These are phyloP conservation scores for Peribatodes rhomboidaria DNA, from an alignment of 2,888 invertebrate genomes.

Conservation along the genomic window DNA sequence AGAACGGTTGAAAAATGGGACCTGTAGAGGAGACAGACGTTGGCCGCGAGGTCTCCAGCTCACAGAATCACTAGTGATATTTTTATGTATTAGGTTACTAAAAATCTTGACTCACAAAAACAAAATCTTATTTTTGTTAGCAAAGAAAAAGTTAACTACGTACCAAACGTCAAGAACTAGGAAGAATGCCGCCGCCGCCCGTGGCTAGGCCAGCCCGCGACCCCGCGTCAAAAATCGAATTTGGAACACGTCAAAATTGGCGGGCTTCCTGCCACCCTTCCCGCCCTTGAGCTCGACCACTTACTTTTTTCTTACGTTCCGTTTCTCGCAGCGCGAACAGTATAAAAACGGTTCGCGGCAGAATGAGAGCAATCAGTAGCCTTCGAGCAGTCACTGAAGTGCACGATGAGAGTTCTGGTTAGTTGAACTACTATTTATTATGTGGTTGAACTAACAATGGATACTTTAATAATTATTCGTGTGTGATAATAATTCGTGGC, in stretches of 20 bases:
- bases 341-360: slow-evolving; percentile 78
- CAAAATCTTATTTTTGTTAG: too few relatives aligned
- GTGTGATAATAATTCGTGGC: slow-evolving; percentile 47
- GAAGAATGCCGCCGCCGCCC: slow-evolving; percentile 29
- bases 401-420: slow-evolving; percentile 85
- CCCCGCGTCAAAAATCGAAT: slow-evolving; percentile 42
- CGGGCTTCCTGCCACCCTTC: slow-evolving; percentile 82
- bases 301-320: slow-evolving; percentile 82
- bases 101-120: too few relatives aligned
- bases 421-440: slow-evolving; percentile 55
- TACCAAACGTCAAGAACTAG: slow-evolving; percentile 20
- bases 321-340: slow-evolving; percentile 68
- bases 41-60: too few relatives aligned
- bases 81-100: too few relatives aligned
- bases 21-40: too few relatives aligned
- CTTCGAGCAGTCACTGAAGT: slow-evolving; percentile 86
- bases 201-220: slow-evolving; percentile 20
- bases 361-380: slow-evolving; percentile 84
- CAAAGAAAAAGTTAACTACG: not conserved
- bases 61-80: too few relatives aligned
- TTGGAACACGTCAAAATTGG: slow-evolving; percentile 59
- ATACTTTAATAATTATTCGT: slow-evolving; percentile 24
- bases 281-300: slow-evolving; percentile 80
- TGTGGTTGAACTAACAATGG: slow-evolving; percentile 32
- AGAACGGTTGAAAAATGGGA: too few relatives aligned